These are phyloP conservation scores for Aphaenogaster rudis DNA, from an alignment of 1,140 invertebrate genomes.

Conservation along the genomic window DNA sequence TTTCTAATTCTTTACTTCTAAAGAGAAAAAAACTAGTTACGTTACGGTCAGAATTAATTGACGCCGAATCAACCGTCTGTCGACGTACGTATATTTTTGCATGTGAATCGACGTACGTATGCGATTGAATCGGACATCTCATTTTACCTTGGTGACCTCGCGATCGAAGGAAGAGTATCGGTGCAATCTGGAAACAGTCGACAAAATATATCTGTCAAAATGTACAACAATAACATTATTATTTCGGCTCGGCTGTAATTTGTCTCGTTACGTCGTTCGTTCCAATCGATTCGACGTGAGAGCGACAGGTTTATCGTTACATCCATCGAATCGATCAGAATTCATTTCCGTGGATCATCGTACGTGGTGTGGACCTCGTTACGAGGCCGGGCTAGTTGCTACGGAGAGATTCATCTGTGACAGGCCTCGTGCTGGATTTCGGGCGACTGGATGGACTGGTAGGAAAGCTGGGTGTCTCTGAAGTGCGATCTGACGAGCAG, in stretches of 20 bases:
- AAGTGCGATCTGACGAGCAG: conserved; percentile 87
- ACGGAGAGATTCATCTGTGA: conserved; percentile 80
- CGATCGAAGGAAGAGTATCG: conserved; percentile 22
- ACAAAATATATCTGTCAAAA: conserved; percentile 59
- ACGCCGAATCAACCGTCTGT: not conserved
- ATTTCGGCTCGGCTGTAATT: conserved; percentile 20
- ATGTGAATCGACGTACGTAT: not conserved
- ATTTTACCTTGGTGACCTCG: conserved; percentile 30
- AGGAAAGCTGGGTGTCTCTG: conserved; percentile 81
- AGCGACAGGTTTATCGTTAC: not conserved
- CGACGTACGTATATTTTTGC: not conserved
- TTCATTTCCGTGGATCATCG: conserved; percentile 14
- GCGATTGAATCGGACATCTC: not conserved
- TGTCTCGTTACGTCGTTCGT: not conserved
- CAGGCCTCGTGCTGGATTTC: conserved; percentile 80
- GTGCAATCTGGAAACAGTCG: conserved; percentile 32
- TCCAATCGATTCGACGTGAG: conserved; percentile 12
- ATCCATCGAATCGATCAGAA: conserved; percentile 20
- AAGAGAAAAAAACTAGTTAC: not conserved
- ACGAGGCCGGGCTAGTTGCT: not conserved
- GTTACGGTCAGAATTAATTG: not conserved
- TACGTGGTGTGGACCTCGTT: not conserved
- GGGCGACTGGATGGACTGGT: conserved; percentile 74
- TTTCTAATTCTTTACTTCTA: not conserved
- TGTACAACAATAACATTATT: conserved; percentile 59